Base-by-base conservation (phyloP, 2,113 vertebrate species). In the Peromyscus polionotus region DNA sequence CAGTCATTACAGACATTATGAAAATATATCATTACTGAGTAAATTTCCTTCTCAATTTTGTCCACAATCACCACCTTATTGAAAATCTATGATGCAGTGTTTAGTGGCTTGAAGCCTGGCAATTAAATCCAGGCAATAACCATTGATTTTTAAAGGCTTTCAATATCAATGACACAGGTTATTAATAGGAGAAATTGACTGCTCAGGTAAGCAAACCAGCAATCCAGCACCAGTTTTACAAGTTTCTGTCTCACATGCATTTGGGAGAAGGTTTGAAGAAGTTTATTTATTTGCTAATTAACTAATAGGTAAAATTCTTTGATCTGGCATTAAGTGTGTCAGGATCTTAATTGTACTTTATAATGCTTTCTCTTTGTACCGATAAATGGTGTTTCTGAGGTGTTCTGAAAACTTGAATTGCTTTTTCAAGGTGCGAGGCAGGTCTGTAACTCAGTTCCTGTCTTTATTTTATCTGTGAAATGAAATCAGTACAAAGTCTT, bases 51-150 rank as follows among this genome's bases (percentile, higher is more conserved):
- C 86, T 72, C 65, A 88, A n/a, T 97, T 97, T 92, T 87, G 68
- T 86, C 70, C 88, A 97, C 88, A 96, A 92, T 97, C 97, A 95
- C 51, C 73, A 97, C 90, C 65, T 93, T 95, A 93, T 90, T 96
- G 95, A 95, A 96, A 96, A 95, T 94, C 95, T 81, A 9, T 95
- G 28, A 92, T 93, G 88, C 48, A 93, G 65, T 70, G 24, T 57
- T 90, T 12, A 39, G 45, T 54, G 73, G 57, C 88, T 36, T 92
- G 51, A 88, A 94, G 84, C 75, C 24, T 63, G 59, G 77, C 8
- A 0, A 45, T 97, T 95, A 95, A 81, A 93, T 39, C n/a, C 63
- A 72, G 79, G 68, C 65, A 61, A 95, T 92, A 97, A 28, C 90
- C 90, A 93, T 95, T 95, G 92, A 95, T 88, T 93, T 93, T 88